Base-by-base conservation (phyloP, 2,888 invertebrate species). In the Anaspis maculata region DNA sequence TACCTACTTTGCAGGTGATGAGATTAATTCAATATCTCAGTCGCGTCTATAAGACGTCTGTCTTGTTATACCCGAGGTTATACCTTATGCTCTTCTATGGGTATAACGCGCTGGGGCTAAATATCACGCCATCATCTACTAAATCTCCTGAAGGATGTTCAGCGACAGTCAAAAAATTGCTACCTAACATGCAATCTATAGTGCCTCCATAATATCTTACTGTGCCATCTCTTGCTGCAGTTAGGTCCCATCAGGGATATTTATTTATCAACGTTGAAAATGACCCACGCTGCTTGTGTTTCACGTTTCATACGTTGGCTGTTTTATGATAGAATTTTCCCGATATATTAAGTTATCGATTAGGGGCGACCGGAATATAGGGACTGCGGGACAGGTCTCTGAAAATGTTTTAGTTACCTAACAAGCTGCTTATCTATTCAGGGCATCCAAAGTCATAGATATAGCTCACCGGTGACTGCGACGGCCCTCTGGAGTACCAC, bases 401-500 rank as follows among this genome's bases (percentile, higher is more conserved):
- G 35, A 27, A 36, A 32, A 36, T 34, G 39, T 39, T 31, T 41
- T 42, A 31, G 36, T 33, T 42, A 38, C 37, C 34, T 39, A 37
- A 37, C 35, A 37, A 41, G 46, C 48, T 49, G 51, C 48, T 55
- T 58, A 56, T 54, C 56, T 56, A 56, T 57, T 54, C 56, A 52
- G 50, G 51, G 50, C 52, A 52, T 48, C 56, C 41, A 46, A 52
- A 51, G 54, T 53, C 54, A 54, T 61, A 56, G 55, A 56, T 62
- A 62, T 61, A 56, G 57, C 57, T 63, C 61, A 61, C 55, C 54
- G 52, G 58, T 58, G 64, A 64, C 64, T 58, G 52, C 49, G 61
- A 66, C 60, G 56, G 58, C 61, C 59, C 66, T 65, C 66, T 50
- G 54, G 64, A 61, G 66, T 62, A 58, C 63, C 55, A 64, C 63